phyloP scores from a whole-genome alignment of 2,888 invertebrate genomes.

The Chydorus sphaericus region DNA sequence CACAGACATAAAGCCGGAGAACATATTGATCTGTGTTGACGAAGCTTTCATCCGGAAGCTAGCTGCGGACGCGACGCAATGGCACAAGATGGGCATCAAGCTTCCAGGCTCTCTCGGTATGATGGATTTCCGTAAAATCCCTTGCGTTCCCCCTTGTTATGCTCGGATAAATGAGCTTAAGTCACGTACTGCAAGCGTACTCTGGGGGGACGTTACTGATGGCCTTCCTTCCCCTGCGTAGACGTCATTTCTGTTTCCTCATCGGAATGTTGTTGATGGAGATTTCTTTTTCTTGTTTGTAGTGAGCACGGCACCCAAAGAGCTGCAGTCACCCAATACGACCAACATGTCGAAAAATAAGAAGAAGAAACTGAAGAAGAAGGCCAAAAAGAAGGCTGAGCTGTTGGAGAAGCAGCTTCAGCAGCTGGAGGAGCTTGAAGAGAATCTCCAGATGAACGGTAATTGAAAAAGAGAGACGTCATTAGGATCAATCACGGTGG shows the following conservation, averaged over 20 bases:
- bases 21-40: slow-evolving; percentile 83
- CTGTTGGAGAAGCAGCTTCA: slow-evolving; percentile 85
- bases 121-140: not conserved
- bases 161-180: no score
- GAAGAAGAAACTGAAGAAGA: slow-evolving; percentile 94
- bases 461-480: no score
- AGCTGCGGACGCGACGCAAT: slow-evolving; percentile 86
- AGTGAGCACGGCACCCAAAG: slow-evolving; percentile 77
- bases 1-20: slow-evolving; percentile 87
- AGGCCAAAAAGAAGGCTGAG: slow-evolving; percentile 80
- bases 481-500: no score
- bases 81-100: slow-evolving; percentile 80
- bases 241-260: not conserved
- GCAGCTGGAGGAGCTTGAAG: slow-evolving; percentile 79
- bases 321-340: slow-evolving; percentile 54
- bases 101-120: slow-evolving; percentile 62
- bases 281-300: no score
- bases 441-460: slow-evolving; percentile 23
- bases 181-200: no score
- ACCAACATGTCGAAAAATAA: slow-evolving; percentile 89
- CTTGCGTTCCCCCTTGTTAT: no score
- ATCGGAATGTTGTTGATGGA: not conserved
- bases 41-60: slow-evolving; percentile 75
- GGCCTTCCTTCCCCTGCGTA: no score
- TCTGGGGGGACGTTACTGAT: no score